phyloP scores from a whole-genome alignment of 2,888 invertebrate genomes.

The Drosophila anomelani region DNA sequence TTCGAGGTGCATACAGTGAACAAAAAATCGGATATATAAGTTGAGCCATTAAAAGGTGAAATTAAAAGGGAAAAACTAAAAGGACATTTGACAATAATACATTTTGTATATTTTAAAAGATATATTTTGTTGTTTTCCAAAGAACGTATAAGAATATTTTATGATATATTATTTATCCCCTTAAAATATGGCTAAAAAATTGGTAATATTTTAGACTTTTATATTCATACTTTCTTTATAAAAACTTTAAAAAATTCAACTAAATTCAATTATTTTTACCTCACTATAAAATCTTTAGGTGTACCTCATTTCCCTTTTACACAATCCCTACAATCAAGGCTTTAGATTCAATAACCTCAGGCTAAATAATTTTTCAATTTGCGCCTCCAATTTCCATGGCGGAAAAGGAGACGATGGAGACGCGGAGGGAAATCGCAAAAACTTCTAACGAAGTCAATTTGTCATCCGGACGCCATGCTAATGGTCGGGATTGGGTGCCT shows the following conservation, averaged over 20 bases:
- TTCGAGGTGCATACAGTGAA: constrained; percentile 4
- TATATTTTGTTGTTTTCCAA: not conserved
- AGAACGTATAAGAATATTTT: not conserved
- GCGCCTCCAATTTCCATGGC: constrained; percentile 53
- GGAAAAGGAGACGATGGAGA: constrained; percentile 8
- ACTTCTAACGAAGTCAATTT: constrained; percentile 73
- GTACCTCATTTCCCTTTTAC: constrained; percentile 7
- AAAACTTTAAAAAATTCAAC: not conserved
- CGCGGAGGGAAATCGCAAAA: constrained; percentile 17
- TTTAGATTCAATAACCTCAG: constrained; percentile 62
- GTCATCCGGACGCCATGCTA: constrained; percentile 59
- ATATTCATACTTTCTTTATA: not conserved
- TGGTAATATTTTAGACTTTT: not conserved
- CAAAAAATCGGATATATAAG: not conserved
- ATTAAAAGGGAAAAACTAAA: not conserved
- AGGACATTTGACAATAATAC: not conserved
- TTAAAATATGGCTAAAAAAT: not conserved
- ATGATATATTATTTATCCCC: not conserved
- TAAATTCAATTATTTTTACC: not conserved
- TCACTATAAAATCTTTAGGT: not conserved
- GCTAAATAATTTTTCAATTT: constrained; percentile 69
- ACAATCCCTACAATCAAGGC: constrained; percentile 57
- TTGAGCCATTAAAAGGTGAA: not conserved
- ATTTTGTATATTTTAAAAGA: not conserved
- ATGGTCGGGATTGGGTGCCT: constrained; percentile 24